Percentiles rank a stretch among this genome's conserved stretches.
Conservation (phyloP, 1,140 invertebrate species). For the Drosophila repleta region DNA sequence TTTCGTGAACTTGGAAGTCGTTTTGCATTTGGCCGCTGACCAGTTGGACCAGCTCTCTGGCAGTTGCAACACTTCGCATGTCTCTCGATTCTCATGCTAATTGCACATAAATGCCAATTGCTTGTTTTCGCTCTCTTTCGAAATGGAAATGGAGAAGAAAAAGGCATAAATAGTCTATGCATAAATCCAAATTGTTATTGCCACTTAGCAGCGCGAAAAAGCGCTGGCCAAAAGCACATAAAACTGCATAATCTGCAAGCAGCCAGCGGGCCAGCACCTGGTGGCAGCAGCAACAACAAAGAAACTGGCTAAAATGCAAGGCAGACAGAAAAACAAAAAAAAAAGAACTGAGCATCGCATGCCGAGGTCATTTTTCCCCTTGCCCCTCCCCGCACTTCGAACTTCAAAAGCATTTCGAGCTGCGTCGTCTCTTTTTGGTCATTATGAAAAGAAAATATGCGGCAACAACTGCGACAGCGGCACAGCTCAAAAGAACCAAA, state of each 20-base stretch:
- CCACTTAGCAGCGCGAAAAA: slow-evolving; percentile 55
- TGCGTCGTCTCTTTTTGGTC: slow-evolving; percentile 69
- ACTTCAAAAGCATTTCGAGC: slow-evolving; percentile 76
- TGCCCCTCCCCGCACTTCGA: slow-evolving; percentile 54
- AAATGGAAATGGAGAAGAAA: slow-evolving; percentile 10
- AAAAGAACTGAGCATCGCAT: slow-evolving; percentile 55
- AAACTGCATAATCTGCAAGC: slow-evolving; percentile 42
- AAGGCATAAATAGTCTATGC: slow-evolving; percentile 58
- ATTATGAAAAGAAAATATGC: slow-evolving; percentile 75
- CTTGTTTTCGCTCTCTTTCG: slow-evolving; percentile 21
- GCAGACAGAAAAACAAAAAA: slow-evolving; percentile 40
- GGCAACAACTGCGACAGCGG: slow-evolving; percentile 18
- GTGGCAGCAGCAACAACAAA: slow-evolving; percentile 35
- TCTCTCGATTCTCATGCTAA: slow-evolving; percentile 31
- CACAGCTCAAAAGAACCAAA: slow-evolving; percentile 28
- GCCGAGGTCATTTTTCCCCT: slow-evolving; percentile 59
- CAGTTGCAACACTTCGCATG: too few species aligned
- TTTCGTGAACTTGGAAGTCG: slow-evolving; percentile 37
- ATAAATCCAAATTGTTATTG: slow-evolving; percentile 75
- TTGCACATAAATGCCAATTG: slow-evolving; percentile 50
- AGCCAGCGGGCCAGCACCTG: slow-evolving; percentile 24
- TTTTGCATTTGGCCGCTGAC: slow-evolving; percentile 43
- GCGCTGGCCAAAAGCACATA: slow-evolving; percentile 28
- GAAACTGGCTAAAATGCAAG: slow-evolving; percentile 46
- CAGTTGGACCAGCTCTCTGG: slow-evolving; percentile 14